Evolutionary conservation across 2,113 vertebrate species (phyloP).

Genomic region (Melanocharis versteri): DNA sequence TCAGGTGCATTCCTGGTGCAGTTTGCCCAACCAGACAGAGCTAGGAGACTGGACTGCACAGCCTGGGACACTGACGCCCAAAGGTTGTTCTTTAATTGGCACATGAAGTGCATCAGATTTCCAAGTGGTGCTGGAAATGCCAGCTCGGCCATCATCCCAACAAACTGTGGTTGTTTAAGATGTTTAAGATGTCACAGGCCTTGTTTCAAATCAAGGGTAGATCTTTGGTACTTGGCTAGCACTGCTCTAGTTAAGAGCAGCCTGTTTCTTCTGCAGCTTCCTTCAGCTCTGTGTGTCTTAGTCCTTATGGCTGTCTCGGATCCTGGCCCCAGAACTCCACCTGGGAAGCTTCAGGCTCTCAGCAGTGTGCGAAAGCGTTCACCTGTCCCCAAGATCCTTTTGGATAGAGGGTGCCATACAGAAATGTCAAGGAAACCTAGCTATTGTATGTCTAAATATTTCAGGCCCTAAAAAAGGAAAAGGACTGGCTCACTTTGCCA

Average conservation of each 20-base stretch:
- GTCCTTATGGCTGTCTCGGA: not conserved
- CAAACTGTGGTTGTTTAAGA: not conserved
- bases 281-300: not conserved
- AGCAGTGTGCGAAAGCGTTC: not conserved
- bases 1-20: accelerated
- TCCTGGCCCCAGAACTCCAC: not conserved
- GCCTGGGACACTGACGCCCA: not conserved
- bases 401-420: not conserved
- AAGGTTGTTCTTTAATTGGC: not conserved
- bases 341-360: not conserved
- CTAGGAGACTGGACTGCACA: not conserved
- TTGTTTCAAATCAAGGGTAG: not conserved
- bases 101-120: not conserved
- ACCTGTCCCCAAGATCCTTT: not conserved
- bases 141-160: not conserved
- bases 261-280: not conserved
- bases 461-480: not conserved
- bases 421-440: not conserved
- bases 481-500: not conserved
- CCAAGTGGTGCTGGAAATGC: not conserved
- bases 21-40: not conserved
- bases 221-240: not conserved
- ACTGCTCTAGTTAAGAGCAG: not conserved
- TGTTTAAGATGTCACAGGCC: not conserved
- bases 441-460: not conserved